Evolutionary conservation across 2,113 vertebrate genomes (phyloP).

Genomic region (Laterallus jamaicensis): DNA sequence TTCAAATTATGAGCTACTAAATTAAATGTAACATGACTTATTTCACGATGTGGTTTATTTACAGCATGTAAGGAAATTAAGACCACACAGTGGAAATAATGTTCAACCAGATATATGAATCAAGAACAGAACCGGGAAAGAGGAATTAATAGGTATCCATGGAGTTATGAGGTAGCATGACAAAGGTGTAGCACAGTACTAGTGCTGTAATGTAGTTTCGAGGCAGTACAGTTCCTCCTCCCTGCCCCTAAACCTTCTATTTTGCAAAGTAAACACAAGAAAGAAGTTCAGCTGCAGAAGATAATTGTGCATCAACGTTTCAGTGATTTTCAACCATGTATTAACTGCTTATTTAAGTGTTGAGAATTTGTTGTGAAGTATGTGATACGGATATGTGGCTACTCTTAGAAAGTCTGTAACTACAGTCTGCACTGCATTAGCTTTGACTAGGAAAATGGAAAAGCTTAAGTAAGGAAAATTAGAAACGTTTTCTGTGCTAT

Average conservation of each 20-base stretch:
- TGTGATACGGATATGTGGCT: neutral
- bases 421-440: neutral
- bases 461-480: neutral
- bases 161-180: neutral
- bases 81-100: neutral
- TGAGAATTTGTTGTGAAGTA: neutral
- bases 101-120: neutral
- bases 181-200: neutral
- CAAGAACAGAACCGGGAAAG: neutral
- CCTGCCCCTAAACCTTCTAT: neutral
- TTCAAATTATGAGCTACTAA: conserved; percentile 12
- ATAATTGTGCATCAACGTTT: neutral
- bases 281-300: neutral
- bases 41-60: conserved; percentile 46
- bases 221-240: neutral
- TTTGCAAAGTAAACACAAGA: conserved; percentile 14
- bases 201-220: neutral
- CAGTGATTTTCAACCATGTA: neutral
- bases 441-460: neutral
- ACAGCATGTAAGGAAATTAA: conserved; percentile 11
- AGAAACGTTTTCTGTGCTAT: neutral
- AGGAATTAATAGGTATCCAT: neutral
- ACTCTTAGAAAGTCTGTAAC: neutral
- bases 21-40: conserved; percentile 18
- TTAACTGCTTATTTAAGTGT: neutral